Base-by-base conservation (phyloP, 2,888 invertebrate species). In the Blera fallax region DNA sequence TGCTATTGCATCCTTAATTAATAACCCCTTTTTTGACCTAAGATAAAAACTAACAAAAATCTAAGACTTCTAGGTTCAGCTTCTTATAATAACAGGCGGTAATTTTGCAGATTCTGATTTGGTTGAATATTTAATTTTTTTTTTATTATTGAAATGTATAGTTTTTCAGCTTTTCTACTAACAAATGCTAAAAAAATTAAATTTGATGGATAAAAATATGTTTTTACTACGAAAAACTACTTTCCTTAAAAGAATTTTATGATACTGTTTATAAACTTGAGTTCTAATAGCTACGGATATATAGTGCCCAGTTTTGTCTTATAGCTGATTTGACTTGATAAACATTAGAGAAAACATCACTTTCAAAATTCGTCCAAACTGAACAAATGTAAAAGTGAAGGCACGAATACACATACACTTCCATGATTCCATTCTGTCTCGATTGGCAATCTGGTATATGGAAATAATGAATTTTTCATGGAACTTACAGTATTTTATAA, bases 401-500 rank as follows among this genome's bases (percentile, higher is more conserved):
- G 18, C 60, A 69, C 34, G 11, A 27, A 27, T 34, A 56, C 65
- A 60, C 37, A 45, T 27, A 74, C 56, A 70, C 43, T 82, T 43
- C 43, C 69, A 74, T 74, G 64, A 52, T 58, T 74, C 69, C 80
- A 74, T 70, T 32, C 8, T 58, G 40, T 50, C 18, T 54, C 18
- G 58, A 34, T 56, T 76, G 48, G 56, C 56, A 76, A 77, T 67
- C 64, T 27, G 43, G 73, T 67, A 60, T 69, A 78, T 54, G 48
- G 24, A 58, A 81, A 79, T 64, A 84, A 80, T 70, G 10, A 45
- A 48, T 18, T 70, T 64, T 80, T 74, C 74, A 80, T 84, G 84
- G 84, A 80, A 65, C 40, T 56, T 74, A 70, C 52, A 80, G 84
- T 65, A 80, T 80, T 80, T 80, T 70, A 64, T 29, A 80, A 64